Evolutionary conservation across 2,797 vertebrate species (phyloP), one percentile per base, ranked within the genome.

Genomic region (Danio jaintianensis): DNA sequence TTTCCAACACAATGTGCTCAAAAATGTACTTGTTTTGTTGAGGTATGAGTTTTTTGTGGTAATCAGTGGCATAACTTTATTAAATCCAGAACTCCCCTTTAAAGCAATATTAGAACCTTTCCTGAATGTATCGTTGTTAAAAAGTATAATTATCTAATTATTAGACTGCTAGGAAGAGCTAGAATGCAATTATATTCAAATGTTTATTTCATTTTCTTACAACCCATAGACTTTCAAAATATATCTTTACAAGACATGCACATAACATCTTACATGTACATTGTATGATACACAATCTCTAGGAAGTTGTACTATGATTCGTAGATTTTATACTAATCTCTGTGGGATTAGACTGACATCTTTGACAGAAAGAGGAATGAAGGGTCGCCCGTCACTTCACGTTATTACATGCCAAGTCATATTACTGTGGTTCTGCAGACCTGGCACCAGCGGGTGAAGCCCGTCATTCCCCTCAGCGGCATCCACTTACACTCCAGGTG

Each of bases 341-440:
- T 29, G 18, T 7, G 62, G 42, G 50, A 69, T 72, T 64, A 40
- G 67, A 64, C 56, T 16, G 47, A 53, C 56, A 56, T 62, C 11
- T 75, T 69, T 53, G 48, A 75, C 56, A 75, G 59, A 78, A 22
- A 38, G 69, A 78, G 47, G 76, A 81, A 72, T 71, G 82, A 83
- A 68, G 43, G 75, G 55, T 82, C 42, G 79, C 84, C 86, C 42
- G 64, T 86, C 88, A 81, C 43, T 76, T 45, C 66, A 36, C 0
- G 74, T 84, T 85, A 82, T 29, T 47, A 36, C 79, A 63, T 59
- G 78, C 81, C 84, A 70, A 42, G 84, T 85, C 80, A 62, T 82
- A 84, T 85, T 79, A 80, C 73, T 9, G 70, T 20, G 68, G 80
- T 53, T 74, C 66, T n/a, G 55, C 53, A 58, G 29, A 67, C 64